phyloP scores from a whole-genome alignment of 2,113 vertebrate genomes.

The Silurus asotus region DNA sequence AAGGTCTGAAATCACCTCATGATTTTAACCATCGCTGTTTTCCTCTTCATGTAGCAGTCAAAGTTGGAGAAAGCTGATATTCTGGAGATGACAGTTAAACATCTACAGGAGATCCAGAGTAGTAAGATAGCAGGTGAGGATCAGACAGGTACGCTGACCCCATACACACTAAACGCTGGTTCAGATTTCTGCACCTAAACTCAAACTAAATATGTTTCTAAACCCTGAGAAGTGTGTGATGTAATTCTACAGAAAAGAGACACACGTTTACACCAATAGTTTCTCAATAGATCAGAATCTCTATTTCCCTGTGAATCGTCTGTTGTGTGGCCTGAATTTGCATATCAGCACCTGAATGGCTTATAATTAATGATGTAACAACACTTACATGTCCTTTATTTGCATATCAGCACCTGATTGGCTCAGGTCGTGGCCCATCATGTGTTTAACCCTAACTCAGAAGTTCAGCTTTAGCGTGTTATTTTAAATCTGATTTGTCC shows the following conservation, averaged over 20 bases:
- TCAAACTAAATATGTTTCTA: neutral
- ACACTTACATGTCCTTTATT: neutral
- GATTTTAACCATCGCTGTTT: neutral
- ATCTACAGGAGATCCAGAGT: constrained; percentile 86
- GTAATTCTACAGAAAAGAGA: neutral
- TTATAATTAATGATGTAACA: neutral
- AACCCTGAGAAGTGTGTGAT: constrained; percentile 14
- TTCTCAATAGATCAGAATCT: neutral
- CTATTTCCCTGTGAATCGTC: neutral
- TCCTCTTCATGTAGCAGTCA: constrained; percentile 77
- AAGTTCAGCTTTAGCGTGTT: neutral
- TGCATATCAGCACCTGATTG: neutral
- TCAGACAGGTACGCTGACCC: neutral
- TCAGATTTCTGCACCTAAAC: neutral
- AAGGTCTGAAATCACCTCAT: neutral
- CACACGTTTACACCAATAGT: neutral
- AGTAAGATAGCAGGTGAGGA: constrained; percentile 77
- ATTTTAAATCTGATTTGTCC: neutral
- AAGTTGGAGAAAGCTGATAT: constrained; percentile 91
- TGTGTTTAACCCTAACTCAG: neutral
- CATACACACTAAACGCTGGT: neutral
- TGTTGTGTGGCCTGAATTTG: neutral
- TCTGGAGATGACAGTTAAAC: constrained; percentile 91
- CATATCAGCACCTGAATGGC: neutral
- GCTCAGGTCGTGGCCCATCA: neutral